Evolutionary conservation across 2,113 vertebrate genomes (phyloP), one percentile per base, ranked within the genome.

Genomic region (Pangasianodon hypophthalmus): DNA sequence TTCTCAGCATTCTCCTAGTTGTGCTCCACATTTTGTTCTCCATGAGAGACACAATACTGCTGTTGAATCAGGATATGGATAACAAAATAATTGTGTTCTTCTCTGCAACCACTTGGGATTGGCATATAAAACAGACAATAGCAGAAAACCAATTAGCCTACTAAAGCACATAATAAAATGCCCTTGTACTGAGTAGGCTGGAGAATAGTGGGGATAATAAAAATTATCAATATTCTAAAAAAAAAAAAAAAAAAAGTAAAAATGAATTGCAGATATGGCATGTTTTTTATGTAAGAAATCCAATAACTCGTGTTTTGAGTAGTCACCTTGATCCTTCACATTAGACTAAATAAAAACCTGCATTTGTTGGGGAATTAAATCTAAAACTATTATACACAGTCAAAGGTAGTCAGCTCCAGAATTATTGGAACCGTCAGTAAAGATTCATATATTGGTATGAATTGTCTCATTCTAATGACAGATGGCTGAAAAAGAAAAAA

Each of bases 141-240:
- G 85, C 50, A 80, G 77, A 89, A 92, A 92, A 92, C n/a, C 91
- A 89, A 90, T 89, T 92, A 90, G 85, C 10, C 62, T 85, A 82
- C 84, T 87, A 80, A 90, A 88, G 89, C 82, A 1, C 54, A 71
- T 89, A 81, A 87, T 69, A 32, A 90, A 87, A 85, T 64, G 83
- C 52, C 37, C 62, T 71, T 67, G 29, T 81, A 81, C 71, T 86
- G 50, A 89, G 86, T 64, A 90, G 85, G 37, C 48, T 73, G 19
- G 58, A 87, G 84, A 77, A 67, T 29, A 48, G 26, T 84, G 64
- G 13, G 77, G 54, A 90, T 77, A 60, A 88, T 69, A 85, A 88
- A 88, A 77, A 86, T 2, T 86, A 80, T 85, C 26, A 86, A 85
- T 75, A 85, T 24, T 4, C 86, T 85, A 71, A 82, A 90, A 84